These are phyloP conservation scores for Scarus forsteni DNA, from an alignment of 2,797 vertebrate genomes.

Conservation along the genomic window DNA sequence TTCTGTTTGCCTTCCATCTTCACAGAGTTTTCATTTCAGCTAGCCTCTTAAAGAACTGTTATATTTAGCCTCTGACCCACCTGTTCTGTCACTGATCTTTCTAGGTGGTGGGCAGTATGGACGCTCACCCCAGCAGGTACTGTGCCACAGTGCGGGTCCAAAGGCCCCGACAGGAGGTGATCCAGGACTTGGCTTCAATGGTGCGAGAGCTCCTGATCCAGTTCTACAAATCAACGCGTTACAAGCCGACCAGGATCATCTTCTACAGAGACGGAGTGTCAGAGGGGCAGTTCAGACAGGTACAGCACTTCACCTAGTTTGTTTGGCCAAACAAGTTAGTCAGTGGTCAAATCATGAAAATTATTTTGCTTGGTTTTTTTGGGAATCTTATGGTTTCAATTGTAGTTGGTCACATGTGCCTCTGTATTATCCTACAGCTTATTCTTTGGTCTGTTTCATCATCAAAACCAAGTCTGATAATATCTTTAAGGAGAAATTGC, in stretches of 20 bases:
- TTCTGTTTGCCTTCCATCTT: too few species aligned
- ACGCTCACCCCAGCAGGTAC: conserved; percentile 97
- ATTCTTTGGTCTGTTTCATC: too few species aligned
- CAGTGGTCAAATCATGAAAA: too few species aligned
- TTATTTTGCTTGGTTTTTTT: too few species aligned
- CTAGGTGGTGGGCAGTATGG: conserved; percentile 99
- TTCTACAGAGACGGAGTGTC: conserved; percentile 98
- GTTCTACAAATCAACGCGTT: conserved; percentile 98
- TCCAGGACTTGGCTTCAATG: conserved; percentile 97
- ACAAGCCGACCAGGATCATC: conserved; percentile 98
- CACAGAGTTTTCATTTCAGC: too few species aligned
- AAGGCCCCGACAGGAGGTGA: conserved; percentile 95
- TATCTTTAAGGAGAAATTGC: not conserved
- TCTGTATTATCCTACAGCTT: too few species aligned
- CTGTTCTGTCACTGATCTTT: not conserved
- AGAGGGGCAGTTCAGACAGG: conserved; percentile 98
- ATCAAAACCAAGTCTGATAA: not conserved
- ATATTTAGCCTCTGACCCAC: not conserved
- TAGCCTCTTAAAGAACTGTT: too few species aligned
- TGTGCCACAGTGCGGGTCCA: conserved; percentile 97
- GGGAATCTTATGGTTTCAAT: too few species aligned
- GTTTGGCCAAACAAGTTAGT: not conserved
- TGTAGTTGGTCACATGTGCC: too few species aligned
- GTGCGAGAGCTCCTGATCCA: conserved; percentile 97
- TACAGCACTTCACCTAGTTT: conserved; percentile 31